Evolutionary conservation across 1,140 invertebrate species (phyloP), one percentile per base, ranked within the genome.

Genomic region (Tetramorium alpestre): DNA sequence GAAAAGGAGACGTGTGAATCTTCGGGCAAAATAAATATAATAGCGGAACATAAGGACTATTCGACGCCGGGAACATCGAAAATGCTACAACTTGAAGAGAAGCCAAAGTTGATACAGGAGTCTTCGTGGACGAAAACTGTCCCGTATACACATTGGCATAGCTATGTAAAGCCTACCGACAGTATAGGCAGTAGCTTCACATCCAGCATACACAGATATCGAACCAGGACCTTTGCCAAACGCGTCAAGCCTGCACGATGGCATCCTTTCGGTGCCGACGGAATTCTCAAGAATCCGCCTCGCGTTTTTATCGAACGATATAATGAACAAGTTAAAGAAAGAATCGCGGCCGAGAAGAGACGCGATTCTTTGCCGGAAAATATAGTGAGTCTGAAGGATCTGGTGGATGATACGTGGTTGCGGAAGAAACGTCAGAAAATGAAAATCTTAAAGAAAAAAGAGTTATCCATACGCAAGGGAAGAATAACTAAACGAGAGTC

Each of bases 151-250:
- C 95, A 97, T 89, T 94, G 95, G 44, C 96, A 96, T 72, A 93
- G 95, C 51, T 96, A 96, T 89, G 94, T 95, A 16, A 97, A 96
- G 86, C 97, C 97, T 4, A 96, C 95, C 58, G 97, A 98, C 94
- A 96, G 96, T 58, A 97, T 97, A 72, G 97, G 96, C 70, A 96
- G 95, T 89, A 95, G 94, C 85, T 97, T 96, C 88, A 96, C 96
- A 3, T 96, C 96, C n/a, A 91, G 93, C 70, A 95, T 96, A 0
- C 94, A 94, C 38, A 92, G 95, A 85, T 93, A 97, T 62, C 95
- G 95, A 85, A 91, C 97, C 28, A 94, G 94, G 90, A 95, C 96
- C 88, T 87, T 97, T 56, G 94, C 95, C 22, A 91, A 92, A 69
- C 91, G 91, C 47, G 13, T 62, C 89, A 90, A 93, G 64, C 67